These are phyloP conservation scores for Dryadula phaetusa DNA, from an alignment of 2,888 invertebrate species.

Conservation along the genomic window DNA sequence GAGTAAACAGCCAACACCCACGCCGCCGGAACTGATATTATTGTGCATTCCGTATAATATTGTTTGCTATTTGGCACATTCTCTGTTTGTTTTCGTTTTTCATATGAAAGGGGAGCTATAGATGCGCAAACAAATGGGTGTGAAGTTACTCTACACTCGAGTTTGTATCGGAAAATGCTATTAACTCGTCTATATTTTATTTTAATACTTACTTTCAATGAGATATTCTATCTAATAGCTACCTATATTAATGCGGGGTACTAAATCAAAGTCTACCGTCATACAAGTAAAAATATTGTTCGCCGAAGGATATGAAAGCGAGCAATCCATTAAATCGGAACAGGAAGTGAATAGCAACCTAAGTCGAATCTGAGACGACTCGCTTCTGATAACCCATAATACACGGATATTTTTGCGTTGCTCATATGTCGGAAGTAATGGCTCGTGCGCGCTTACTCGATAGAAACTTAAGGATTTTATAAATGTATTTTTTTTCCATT, in stretches of 20 bases:
- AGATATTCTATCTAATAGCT: constrained; percentile 12
- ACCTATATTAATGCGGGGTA: constrained; percentile 23
- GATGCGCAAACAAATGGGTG: constrained; percentile 79
- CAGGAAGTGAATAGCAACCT: constrained; percentile 70
- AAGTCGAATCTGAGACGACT: constrained; percentile 67
- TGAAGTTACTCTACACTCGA: constrained; percentile 67
- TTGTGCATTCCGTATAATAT: constrained; percentile 85
- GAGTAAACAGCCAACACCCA: constrained; percentile 75
- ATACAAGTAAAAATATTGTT: constrained; percentile 68
- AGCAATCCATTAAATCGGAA: constrained; percentile 81
- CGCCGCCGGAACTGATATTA: constrained; percentile 82
- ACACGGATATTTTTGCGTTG: constrained; percentile 84
- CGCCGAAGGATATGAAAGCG: constrained; percentile 80
- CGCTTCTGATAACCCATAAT: constrained; percentile 82
- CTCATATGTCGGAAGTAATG: constrained; percentile 85
- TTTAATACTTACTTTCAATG: constrained; percentile 23
- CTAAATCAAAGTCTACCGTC: constrained; percentile 54
- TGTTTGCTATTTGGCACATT: constrained; percentile 85
- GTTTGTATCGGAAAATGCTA: constrained; percentile 73
- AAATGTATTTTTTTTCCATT: neutral
- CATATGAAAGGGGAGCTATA: constrained; percentile 83
- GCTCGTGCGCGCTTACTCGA: constrained; percentile 62
- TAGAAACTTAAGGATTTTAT: constrained; percentile 54
- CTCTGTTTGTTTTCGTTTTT: constrained; percentile 83
- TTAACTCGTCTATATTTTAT: constrained; percentile 66